phyloP scores from a whole-genome alignment of 2,797 vertebrate genomes.

The Pitangus sulphuratus region DNA sequence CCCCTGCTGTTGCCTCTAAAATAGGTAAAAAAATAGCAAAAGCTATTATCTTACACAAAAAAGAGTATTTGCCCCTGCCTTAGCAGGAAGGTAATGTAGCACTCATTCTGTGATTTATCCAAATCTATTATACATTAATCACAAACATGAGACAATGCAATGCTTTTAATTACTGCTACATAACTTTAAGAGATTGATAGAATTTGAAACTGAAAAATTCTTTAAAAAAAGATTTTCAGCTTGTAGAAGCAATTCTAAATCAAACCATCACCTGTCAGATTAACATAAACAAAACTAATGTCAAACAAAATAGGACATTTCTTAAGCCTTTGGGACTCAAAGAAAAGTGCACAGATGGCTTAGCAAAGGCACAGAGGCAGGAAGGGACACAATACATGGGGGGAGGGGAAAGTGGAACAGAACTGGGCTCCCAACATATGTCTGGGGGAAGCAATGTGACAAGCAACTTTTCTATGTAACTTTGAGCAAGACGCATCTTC shows the following conservation, averaged over 20 bases:
- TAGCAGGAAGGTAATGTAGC: fast-evolving
- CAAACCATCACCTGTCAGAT: background rate
- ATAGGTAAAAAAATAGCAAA: background rate
- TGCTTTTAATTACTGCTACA: background rate
- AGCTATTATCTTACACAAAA: background rate
- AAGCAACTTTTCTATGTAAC: background rate
- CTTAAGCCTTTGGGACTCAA: background rate
- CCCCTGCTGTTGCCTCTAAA: background rate
- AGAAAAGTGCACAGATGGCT: background rate
- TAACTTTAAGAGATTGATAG: background rate
- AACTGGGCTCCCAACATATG: background rate
- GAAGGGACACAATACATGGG: background rate
- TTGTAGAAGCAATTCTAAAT: background rate
- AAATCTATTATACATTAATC: background rate
- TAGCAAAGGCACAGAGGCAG: background rate
- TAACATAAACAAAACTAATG: background rate
- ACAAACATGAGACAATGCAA: background rate
- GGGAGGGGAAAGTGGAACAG: background rate
- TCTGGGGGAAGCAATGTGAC: background rate
- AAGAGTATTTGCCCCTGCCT: background rate
- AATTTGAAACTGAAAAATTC: background rate
- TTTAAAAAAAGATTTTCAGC: background rate
- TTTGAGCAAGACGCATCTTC: background rate
- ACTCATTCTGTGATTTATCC: background rate
- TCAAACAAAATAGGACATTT: background rate